A percentile compares a stretch with the other conserved stretches of the same genome.
Evolutionary conservation across 2,797 vertebrate species (phyloP).

Genomic region (Tangara arthus): DNA sequence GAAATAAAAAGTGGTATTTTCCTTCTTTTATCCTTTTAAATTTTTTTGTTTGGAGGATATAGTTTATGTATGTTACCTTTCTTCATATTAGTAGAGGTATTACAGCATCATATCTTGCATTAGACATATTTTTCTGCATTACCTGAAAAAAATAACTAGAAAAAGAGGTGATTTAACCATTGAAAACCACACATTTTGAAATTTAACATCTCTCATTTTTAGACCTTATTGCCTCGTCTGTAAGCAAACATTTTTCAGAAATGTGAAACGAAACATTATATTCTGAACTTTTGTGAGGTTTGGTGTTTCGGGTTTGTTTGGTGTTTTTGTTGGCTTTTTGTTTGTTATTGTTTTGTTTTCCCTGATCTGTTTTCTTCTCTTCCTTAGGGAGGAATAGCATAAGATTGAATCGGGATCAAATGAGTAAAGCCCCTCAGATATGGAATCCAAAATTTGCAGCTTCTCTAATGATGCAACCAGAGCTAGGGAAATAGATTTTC

Average conservation of each 20-base stretch:
- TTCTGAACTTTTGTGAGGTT: background rate
- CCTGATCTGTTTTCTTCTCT: background rate
- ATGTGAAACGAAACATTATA: background rate
- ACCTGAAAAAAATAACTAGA: background rate
- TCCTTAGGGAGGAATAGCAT: background rate
- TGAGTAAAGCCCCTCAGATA: background rate
- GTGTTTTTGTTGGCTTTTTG: too few species aligned
- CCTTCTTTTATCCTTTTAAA: background rate
- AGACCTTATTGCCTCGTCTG: background rate
- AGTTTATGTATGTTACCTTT: background rate
- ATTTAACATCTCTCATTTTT: background rate
- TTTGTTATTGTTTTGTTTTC: background rate
- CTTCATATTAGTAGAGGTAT: background rate
- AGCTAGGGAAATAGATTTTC: slow-evolving; percentile 6
- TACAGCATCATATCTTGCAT: background rate
- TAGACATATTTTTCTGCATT: background rate
- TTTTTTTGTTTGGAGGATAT: background rate
- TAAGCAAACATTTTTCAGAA: background rate
- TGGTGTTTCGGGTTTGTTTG: background rate
- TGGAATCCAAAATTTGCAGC: background rate
- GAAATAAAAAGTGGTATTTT: background rate
- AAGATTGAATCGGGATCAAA: background rate
- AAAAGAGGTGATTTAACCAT: background rate
- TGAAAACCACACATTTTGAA: background rate
- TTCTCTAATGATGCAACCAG: background rate